phyloP scores from a whole-genome alignment of 2,888 invertebrate species.

The Dasypogon diadema region DNA sequence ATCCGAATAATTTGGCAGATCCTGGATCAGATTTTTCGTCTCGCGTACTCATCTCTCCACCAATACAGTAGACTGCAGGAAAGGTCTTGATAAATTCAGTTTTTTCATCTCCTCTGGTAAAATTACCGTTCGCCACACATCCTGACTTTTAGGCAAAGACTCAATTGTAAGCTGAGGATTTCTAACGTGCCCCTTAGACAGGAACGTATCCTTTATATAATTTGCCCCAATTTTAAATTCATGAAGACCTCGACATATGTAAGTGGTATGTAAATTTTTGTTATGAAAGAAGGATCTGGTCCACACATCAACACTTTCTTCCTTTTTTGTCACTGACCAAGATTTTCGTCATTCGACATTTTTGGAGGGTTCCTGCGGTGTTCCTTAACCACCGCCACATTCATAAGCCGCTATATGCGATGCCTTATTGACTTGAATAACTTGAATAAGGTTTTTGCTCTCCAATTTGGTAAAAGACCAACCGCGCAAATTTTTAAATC shows the following conservation, averaged over 20 bases:
- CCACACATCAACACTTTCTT: conserved; percentile 81
- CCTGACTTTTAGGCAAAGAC: conserved; percentile 78
- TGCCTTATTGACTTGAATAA: conserved; percentile 80
- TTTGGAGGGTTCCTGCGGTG: conserved; percentile 68
- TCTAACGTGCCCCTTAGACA: conserved; percentile 79
- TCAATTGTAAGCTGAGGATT: conserved; percentile 72
- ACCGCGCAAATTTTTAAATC: no score
- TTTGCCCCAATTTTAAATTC: conserved; percentile 75
- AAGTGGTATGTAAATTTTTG: conserved; percentile 84
- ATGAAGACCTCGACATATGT: conserved; percentile 83
- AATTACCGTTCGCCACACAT: conserved; percentile 84
- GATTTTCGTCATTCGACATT: conserved; percentile 65
- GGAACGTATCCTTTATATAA: conserved; percentile 88
- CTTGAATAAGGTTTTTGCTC: conserved; percentile 76
- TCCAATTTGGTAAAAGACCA: conserved; percentile 63
- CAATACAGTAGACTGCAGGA: conserved; percentile 78
- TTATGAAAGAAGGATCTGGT: conserved; percentile 79
- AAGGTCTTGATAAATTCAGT: conserved; percentile 74
- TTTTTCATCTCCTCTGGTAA: conserved; percentile 77
- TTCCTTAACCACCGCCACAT: conserved; percentile 60
- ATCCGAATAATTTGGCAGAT: conserved; percentile 80
- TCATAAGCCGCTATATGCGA: conserved; percentile 59
- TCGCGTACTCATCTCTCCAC: conserved; percentile 75
- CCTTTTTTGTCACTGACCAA: conserved; percentile 61
- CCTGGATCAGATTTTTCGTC: conserved; percentile 76